phyloP scores from a whole-genome alignment of 2,797 vertebrate genomes.

The Geotrypetes seraphini region DNA sequence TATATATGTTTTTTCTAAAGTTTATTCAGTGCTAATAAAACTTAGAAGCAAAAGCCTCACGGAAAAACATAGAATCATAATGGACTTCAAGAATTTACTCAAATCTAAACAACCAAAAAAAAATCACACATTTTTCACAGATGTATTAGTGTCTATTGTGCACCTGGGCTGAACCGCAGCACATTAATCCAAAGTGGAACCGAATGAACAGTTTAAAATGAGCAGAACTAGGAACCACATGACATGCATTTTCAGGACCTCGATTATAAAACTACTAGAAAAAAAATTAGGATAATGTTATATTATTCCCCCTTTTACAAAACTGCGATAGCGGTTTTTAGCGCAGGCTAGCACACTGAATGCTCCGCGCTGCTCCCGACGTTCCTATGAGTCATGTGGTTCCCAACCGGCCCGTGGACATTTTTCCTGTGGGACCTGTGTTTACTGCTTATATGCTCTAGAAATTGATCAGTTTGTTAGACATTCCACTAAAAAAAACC shows the following conservation, averaged over 20 bases:
- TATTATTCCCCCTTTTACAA: no score
- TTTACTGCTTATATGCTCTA: no score
- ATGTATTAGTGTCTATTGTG: conserved; percentile 54
- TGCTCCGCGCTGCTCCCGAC: no score
- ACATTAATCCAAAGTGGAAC: conserved; percentile 62
- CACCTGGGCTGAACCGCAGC: conserved; percentile 53
- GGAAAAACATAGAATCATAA: conserved; percentile 51
- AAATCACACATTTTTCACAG: conserved; percentile 61
- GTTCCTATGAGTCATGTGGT: no score
- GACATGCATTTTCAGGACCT: conserved; percentile 37
- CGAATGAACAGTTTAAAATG: conserved; percentile 57
- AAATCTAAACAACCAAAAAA: conserved; percentile 60
- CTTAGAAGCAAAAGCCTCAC: conserved; percentile 42
- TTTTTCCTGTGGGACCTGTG: no score
- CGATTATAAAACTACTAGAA: conserved; percentile 35
- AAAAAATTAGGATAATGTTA: conserved; percentile 29
- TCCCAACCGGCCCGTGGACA: no score
- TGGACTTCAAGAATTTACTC: conserved; percentile 58
- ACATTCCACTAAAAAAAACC: no score
- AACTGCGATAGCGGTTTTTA: no score
- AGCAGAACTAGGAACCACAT: conserved; percentile 49
- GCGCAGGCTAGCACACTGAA: no score
- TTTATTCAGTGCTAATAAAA: conserved; percentile 35
- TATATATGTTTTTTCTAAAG: background rate
- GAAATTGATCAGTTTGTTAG: no score